A percentile compares a stretch with the other conserved stretches of the same genome.
Conservation (phyloP, 2,797 vertebrate species). For the Labeo calbasu region DNA sequence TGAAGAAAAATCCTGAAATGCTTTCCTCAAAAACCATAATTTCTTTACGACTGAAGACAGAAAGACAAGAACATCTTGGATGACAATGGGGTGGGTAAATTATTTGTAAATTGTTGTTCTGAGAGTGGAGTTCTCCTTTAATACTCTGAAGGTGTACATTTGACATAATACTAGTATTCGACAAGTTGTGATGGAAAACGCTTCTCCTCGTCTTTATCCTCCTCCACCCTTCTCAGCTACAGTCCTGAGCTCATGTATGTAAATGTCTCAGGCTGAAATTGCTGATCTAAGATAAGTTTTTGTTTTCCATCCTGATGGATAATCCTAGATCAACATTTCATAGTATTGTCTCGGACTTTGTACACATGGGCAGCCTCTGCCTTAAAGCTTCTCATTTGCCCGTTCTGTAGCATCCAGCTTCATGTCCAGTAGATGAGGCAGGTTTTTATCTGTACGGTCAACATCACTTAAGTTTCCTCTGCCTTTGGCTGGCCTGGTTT, state of each 20-base stretch:
- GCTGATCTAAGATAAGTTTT: slow-evolving; percentile 27
- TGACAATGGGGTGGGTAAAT: no score
- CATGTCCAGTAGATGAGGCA: slow-evolving; percentile 29
- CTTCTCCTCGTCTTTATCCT: no score
- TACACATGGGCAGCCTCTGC: slow-evolving; percentile 12
- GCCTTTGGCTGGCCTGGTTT: slow-evolving; percentile 41
- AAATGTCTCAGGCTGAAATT: slow-evolving; percentile 12
- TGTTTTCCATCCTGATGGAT: slow-evolving; percentile 18
- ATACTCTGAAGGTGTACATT: background rate
- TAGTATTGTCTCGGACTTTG: background rate
- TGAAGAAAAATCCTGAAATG: no score
- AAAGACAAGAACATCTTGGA: no score
- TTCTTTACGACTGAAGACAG: no score
- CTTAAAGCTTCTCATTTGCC: slow-evolving; percentile 27
- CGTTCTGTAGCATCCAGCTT: slow-evolving; percentile 39
- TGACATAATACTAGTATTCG: background rate
- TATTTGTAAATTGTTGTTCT: no score
- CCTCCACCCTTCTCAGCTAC: background rate
- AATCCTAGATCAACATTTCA: slow-evolving; percentile 20
- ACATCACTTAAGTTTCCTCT: slow-evolving; percentile 38
- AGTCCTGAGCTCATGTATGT: slow-evolving; percentile 12
- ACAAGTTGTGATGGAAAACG: background rate
- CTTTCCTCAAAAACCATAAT: no score
- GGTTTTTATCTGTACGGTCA: slow-evolving; percentile 8
- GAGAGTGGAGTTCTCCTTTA: no score